Evolutionary conservation across 2,888 invertebrate genomes (phyloP).

Genomic region (Melanchra persicariae): DNA sequence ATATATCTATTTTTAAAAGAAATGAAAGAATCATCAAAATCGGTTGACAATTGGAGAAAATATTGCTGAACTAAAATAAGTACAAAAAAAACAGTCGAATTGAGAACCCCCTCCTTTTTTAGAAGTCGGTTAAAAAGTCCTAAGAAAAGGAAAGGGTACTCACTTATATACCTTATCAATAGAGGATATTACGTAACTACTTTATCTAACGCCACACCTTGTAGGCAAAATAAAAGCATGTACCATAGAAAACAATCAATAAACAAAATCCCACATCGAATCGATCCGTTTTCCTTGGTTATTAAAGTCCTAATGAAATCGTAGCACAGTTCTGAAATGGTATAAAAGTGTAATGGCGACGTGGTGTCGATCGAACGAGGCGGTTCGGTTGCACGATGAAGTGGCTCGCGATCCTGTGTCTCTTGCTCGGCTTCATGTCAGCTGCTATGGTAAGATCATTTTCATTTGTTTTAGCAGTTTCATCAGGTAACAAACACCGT

Average conservation of each 20-base stretch:
- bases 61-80: too few species aligned
- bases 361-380: constrained; percentile 14
- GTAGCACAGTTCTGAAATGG: constrained; percentile 54
- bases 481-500: too few species aligned
- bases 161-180: too few species aligned
- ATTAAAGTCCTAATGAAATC: constrained; percentile 58
- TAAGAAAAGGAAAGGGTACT: too few species aligned
- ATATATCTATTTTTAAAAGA: too few species aligned
- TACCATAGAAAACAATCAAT: constrained; percentile 20
- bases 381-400: constrained; percentile 72
- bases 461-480: not conserved
- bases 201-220: not conserved
- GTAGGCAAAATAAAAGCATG: not conserved
- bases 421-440: constrained; percentile 72
- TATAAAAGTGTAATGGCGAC: constrained; percentile 63
- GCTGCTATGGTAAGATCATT: constrained; percentile 43
- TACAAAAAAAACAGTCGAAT: too few species aligned
- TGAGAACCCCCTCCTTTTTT: too few species aligned
- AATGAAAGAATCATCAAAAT: too few species aligned
- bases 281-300: constrained; percentile 53
- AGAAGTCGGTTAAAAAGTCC: too few species aligned
- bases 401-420: constrained; percentile 74
- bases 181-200: too few species aligned
- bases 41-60: too few species aligned
- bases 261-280: constrained; percentile 39